These are phyloP conservation scores for Pluvialis apricaria DNA, from an alignment of 2,113 vertebrate genomes.

Conservation along the genomic window DNA sequence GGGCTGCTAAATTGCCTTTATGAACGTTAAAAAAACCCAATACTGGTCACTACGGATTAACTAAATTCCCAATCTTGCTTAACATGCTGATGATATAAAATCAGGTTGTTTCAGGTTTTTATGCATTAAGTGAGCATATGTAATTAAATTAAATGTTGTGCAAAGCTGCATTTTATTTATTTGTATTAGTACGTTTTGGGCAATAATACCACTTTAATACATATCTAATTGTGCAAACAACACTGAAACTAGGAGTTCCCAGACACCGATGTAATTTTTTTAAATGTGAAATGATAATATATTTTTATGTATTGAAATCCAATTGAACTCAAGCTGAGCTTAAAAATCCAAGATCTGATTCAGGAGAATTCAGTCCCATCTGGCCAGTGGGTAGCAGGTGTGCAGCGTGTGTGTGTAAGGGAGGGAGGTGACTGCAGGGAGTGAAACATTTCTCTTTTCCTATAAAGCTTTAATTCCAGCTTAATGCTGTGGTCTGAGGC, in stretches of 20 bases:
- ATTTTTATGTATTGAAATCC: slow-evolving; percentile 13
- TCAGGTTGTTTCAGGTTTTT: not conserved
- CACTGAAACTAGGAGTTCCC: not conserved
- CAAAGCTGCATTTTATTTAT: not conserved
- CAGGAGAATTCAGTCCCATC: slow-evolving; percentile 9
- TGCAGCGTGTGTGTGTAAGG: not conserved
- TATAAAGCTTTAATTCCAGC: slow-evolving; percentile 46
- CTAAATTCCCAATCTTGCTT: not conserved
- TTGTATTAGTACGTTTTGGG: not conserved
- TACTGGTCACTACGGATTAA: not conserved
- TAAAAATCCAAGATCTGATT: slow-evolving; percentile 13
- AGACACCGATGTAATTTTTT: not conserved
- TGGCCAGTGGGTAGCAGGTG: slow-evolving; percentile 30
- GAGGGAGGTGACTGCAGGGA: not conserved
- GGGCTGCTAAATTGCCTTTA: slow-evolving; percentile 20
- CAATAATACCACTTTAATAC: not conserved
- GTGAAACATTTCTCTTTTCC: slow-evolving; percentile 47
- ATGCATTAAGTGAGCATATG: not conserved
- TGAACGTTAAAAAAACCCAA: not conserved
- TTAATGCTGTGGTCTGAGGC: slow-evolving; percentile 52
- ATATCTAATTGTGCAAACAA: not conserved
- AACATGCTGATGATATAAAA: not conserved
- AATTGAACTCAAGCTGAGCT: slow-evolving; percentile 4
- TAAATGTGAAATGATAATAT: not conserved
- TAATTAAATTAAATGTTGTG: not conserved